Evolutionary conservation across 2,113 vertebrate species (phyloP).

Genomic region (Chunga burmeisteri): DNA sequence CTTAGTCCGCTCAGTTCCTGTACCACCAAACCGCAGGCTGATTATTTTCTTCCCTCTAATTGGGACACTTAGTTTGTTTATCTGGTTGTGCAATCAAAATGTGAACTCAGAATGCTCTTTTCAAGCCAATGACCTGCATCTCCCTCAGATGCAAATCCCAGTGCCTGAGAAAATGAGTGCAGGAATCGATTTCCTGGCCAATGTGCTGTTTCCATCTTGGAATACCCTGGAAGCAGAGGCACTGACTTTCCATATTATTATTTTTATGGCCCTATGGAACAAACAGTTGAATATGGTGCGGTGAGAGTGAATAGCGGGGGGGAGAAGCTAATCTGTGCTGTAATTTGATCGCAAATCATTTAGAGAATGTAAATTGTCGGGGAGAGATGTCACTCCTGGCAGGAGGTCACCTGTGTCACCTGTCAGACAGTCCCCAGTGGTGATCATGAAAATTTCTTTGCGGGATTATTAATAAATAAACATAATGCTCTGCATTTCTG

Average conservation of each 20-base stretch:
- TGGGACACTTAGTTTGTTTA: constrained; percentile 30
- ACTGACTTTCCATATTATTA: constrained; percentile 35
- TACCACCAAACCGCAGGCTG: neutral
- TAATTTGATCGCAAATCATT: constrained; percentile 56
- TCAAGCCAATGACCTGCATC: constrained; percentile 31
- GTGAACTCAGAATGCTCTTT: constrained; percentile 2
- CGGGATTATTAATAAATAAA: constrained; percentile 62
- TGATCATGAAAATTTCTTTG: constrained; percentile 36
- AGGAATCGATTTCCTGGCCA: constrained; percentile 25
- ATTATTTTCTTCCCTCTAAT: constrained; percentile 40
- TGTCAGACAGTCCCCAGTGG: constrained; percentile 57
- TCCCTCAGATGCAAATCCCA: constrained; percentile 33
- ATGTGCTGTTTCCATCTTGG: neutral
- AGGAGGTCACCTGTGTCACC: constrained; percentile 61
- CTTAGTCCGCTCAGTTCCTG: neutral
- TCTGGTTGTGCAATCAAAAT: constrained; percentile 25
- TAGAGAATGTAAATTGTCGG: constrained; percentile 64
- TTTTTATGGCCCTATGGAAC: constrained; percentile 35
- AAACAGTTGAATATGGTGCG: constrained; percentile 6
- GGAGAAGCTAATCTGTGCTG: constrained; percentile 33
- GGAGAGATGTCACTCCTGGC: constrained; percentile 61
- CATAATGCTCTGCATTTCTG: constrained; percentile 46
- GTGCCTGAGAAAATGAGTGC: constrained; percentile 24
- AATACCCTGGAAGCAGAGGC: constrained; percentile 3
- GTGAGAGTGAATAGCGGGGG: neutral